Evolutionary conservation across 1,140 invertebrate species (phyloP), one percentile per base, ranked within the genome.

Genomic region (Atta texana): DNA sequence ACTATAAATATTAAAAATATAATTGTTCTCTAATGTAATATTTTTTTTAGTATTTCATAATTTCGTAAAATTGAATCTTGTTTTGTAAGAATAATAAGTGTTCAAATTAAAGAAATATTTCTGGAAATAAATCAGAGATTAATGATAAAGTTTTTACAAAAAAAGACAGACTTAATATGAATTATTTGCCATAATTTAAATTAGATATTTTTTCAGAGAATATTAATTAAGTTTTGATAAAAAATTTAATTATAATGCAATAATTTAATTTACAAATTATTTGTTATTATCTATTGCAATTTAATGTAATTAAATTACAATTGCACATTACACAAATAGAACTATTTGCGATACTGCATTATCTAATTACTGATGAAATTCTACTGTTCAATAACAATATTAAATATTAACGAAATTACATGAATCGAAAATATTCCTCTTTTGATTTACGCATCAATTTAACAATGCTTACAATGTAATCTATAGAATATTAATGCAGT

Each of bases 221-320:
- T 6, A 28, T 28, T 71, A 44, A 71, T 57, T 44, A 39, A 10
- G 7, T 51, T 64, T 39, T 44, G 8, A 21, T 39, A 24, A 12
- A 80, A 57, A 61, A 24, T 51, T 44, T 12, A 24, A 74, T 82
- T 55, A 21, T 18, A 55, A 55, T 28, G 8, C 24, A 24, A 55
- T 57, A 31, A 53, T 80, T 78, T 57, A 57, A 81, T 69, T 24
- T 3, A 14, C 7, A n/a, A 12, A 5, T 59, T 28, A 34, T 5
- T 18, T 51, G 39, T 74, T 84, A 82, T 61, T 61, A 69, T 39
- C 24, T 59, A 74, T 34, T 34, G 24, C 18, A 74, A 49, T 74
- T 69, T 69, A 24, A 49, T 51, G 12, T 24, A 51, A 82, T 72
- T 10, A 59, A 74, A 75, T 82, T 72, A 61, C n/a, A 82, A 69